Conservation (phyloP, 2,888 invertebrate species). For the Lasioglossum pauxillum region DNA sequence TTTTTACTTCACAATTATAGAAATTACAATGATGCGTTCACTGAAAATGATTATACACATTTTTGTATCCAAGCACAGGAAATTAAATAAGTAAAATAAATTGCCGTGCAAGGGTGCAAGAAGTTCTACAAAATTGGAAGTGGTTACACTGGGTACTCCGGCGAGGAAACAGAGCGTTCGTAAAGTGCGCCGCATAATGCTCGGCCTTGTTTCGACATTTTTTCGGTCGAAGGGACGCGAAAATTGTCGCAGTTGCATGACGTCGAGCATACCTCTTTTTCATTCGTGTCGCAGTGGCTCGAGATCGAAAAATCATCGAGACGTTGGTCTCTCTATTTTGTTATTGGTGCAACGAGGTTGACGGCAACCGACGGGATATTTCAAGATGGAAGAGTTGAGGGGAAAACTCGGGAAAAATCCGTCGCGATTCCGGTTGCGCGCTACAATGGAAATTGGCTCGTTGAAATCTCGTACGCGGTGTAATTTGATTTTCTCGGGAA, state of each 20-base stretch:
- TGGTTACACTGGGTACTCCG: too few relatives aligned
- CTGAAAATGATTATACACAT: too few relatives aligned
- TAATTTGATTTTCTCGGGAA: conserved; percentile 9
- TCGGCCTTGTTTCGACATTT: neutral
- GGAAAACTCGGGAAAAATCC: neutral
- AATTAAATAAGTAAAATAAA: too few relatives aligned
- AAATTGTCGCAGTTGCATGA: too few relatives aligned
- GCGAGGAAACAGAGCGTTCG: too few relatives aligned
- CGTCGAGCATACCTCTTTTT: neutral
- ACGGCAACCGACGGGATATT: neutral
- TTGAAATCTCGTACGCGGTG: conserved; percentile 9
- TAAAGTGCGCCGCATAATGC: neutral
- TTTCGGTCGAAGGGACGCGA: neutral
- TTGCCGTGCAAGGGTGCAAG: too few relatives aligned
- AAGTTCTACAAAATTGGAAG: too few relatives aligned
- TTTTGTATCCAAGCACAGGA: too few relatives aligned
- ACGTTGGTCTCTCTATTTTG: neutral
- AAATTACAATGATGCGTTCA: too few relatives aligned
- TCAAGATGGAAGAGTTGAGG: neutral
- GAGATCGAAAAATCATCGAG: neutral
- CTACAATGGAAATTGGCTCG: neutral
- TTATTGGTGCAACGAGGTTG: neutral
- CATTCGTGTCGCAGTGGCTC: neutral
- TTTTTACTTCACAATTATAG: too few relatives aligned
- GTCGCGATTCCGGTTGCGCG: neutral